Evolutionary conservation across 2,888 invertebrate species (phyloP).

Genomic region (Cryptocheilus praepositus): DNA sequence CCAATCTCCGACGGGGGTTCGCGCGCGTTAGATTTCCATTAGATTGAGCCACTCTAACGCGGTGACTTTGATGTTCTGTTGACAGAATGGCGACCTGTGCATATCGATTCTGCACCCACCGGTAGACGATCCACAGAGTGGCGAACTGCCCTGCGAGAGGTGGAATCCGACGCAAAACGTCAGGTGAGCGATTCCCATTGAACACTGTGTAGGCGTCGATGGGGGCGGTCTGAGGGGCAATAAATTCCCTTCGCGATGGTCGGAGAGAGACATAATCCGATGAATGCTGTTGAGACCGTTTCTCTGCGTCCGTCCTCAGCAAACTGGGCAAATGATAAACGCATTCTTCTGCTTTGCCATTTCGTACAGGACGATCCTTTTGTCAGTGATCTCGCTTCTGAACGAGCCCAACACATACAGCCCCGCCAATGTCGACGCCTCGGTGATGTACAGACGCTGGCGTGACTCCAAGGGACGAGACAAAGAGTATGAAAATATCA

Average conservation of each 20-base stretch:
- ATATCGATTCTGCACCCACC: slow-evolving; percentile 99
- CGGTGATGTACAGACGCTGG: slow-evolving; percentile 99
- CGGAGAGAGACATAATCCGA: too few relatives aligned
- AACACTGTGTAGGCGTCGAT: not conserved
- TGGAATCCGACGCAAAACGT: slow-evolving; percentile 99
- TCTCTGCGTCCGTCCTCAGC: not conserved
- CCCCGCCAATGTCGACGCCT: slow-evolving; percentile 99
- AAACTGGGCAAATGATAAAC: not conserved
- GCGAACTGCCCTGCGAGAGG: slow-evolving; percentile 98
- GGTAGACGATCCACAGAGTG: slow-evolving; percentile 99
- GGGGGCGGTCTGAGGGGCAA: too few relatives aligned
- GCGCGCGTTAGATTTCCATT: slow-evolving; percentile 1
- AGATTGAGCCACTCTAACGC: too few relatives aligned
- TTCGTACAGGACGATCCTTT: slow-evolving; percentile 87
- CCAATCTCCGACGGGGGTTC: not conserved
- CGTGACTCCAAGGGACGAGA: slow-evolving; percentile 98
- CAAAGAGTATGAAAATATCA: slow-evolving; percentile 99
- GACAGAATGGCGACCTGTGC: slow-evolving; percentile 97
- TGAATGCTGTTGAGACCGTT: too few relatives aligned
- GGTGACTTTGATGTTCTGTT: slow-evolving; percentile 20
- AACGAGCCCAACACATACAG: slow-evolving; percentile 99
- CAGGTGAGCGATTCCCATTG: slow-evolving; percentile 74
- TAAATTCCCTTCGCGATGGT: too few relatives aligned
- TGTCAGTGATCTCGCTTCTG: slow-evolving; percentile 98
- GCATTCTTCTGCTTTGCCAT: slow-evolving; percentile 5